These are phyloP conservation scores for Sardinella longiceps DNA, from an alignment of 2,797 vertebrate species.

Conservation along the genomic window DNA sequence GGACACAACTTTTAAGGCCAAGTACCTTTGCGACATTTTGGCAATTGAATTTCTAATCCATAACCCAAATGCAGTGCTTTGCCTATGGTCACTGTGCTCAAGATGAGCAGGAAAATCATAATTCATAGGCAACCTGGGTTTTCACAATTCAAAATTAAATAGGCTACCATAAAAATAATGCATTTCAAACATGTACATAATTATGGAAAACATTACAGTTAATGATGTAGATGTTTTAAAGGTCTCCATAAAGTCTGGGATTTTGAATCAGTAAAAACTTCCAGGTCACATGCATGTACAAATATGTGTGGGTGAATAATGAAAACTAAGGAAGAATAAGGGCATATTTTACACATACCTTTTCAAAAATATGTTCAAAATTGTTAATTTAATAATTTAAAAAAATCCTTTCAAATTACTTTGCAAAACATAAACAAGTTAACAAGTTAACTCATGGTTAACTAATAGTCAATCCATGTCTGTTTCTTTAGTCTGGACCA, in stretches of 20 bases:
- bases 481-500: neutral
- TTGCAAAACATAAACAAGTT: too few species aligned
- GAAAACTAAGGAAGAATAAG: neutral
- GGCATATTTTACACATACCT: neutral
- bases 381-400: neutral
- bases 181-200: constrained; percentile 11
- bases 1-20: neutral
- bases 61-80: constrained; percentile 3
- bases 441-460: too few species aligned
- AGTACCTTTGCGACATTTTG: neutral
- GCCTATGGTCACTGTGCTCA: neutral
- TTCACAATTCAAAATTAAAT: neutral
- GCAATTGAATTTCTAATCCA: neutral
- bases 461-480: neutral
- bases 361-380: neutral
- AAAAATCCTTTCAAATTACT: neutral
- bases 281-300: neutral
- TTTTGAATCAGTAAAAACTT: neutral
- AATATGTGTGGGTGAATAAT: neutral
- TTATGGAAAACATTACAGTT: neutral
- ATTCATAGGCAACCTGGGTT: neutral
- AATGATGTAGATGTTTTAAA: neutral
- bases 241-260: neutral
- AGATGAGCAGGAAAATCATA: neutral
- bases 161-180: constrained; percentile 1